phyloP scores from a whole-genome alignment of 2,888 invertebrate genomes.

The Galerucella nymphaeae region DNA sequence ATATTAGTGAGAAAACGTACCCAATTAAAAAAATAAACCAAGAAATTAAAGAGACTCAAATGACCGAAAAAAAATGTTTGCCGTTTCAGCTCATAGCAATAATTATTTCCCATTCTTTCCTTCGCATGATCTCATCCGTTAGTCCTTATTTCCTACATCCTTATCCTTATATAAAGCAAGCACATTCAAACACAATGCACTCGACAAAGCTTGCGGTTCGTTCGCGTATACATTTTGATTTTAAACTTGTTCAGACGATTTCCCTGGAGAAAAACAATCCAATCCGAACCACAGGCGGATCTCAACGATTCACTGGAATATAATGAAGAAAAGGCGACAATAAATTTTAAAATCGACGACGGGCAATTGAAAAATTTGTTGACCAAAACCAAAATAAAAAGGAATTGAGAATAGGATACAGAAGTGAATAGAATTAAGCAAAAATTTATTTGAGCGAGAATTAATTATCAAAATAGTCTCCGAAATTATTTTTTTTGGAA shows the following conservation, averaged over 20 bases:
- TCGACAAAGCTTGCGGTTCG: slow-evolving; percentile 26
- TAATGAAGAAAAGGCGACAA: neutral
- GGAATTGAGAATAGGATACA: too few species aligned
- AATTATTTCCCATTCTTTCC: slow-evolving; percentile 9
- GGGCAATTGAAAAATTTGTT: neutral
- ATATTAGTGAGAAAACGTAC: too few species aligned
- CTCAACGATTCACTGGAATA: slow-evolving; percentile 1
- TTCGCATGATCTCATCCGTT: slow-evolving; percentile 10
- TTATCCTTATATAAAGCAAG: slow-evolving; percentile 23
- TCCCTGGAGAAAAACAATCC: slow-evolving; percentile 36
- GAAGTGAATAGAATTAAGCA: too few species aligned
- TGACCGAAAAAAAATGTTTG: neutral
- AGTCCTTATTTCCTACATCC: slow-evolving; percentile 15
- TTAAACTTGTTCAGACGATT: slow-evolving; percentile 38
- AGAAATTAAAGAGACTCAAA: neutral
- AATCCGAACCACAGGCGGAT: slow-evolving; percentile 19
- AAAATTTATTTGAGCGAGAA: too few species aligned
- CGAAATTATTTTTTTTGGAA: too few species aligned
- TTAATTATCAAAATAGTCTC: too few species aligned
- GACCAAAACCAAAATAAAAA: neutral
- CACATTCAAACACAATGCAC: slow-evolving; percentile 34
- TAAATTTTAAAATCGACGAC: neutral
- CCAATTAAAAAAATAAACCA: neutral
- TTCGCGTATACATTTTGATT: slow-evolving; percentile 26
- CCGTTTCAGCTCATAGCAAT: neutral